Base-by-base conservation (phyloP, 2,113 vertebrate species). In the Actinemys pallida region DNA sequence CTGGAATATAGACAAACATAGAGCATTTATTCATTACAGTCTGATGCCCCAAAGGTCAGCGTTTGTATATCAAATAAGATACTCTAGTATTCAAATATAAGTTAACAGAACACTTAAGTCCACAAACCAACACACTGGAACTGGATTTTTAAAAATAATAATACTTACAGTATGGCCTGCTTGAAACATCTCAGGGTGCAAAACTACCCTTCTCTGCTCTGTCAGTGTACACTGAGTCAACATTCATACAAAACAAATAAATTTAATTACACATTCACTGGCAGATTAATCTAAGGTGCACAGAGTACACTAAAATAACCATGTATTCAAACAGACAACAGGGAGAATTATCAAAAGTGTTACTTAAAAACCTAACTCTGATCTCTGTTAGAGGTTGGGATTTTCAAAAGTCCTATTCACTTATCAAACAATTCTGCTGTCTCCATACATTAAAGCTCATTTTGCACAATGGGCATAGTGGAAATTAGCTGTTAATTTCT, bases 11-110 rank as follows among this genome's bases (percentile, higher is more conserved):
- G 72, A 76, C 19, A 52, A 95, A 82, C 59, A 80, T 54, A 78
- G 31, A 52, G 7, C 83, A 87, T 97, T 96, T 96, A 97, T 97
- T 97, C 0, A 1, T 80, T 89, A 87, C 47, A 86, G 50, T 59
- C 4, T 47, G 75, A 78, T 16, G 4, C 42, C 75, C 6, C 12
- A 78, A 27, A 47, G 5, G 24, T 78, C 75, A 47, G 25, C 27
- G 6, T 78, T 47, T 78, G 75, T n/a, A 69, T 69, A 72, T 39
- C 62, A 69, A n/a, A n/a, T 69, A 69, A 35, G 29, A 62, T 19
- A 69, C 14, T n/a, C 35, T 42, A 75, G 10, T 42, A 19, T n/a
- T 72, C 9, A 39, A 65, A 65, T 35, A 65, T 10, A 35, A 65
- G 39, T 75, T 75, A 39, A 42, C 19, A 20, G 24, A 76, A 76